Base-by-base conservation (phyloP, 1,140 invertebrate genomes). In the Ditylenchus dipsaci region DNA sequence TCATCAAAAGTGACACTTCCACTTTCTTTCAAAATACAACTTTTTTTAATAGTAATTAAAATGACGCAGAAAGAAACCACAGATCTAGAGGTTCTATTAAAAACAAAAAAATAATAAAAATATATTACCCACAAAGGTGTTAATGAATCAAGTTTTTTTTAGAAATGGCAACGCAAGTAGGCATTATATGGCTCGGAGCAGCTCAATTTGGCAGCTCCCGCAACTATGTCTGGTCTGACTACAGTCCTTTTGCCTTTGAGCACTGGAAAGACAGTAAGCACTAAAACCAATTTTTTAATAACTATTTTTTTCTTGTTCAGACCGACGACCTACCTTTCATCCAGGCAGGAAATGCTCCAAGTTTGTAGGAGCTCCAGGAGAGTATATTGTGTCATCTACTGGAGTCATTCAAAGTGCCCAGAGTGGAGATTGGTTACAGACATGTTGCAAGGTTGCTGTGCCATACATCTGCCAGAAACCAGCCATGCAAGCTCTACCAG, bases 401-500 rank as follows among this genome's bases (percentile, higher is more conserved):
- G 38, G 43, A 47, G 33, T 21, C 17, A 64, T 62, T 27, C 19
- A 27, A 29, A 26, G n/a, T 53, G n/a, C 62, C 21, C 1, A 17
- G 11, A 70, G 17, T 19, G 62, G 43, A 23, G 27, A 68, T 43
- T 68, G 42, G 70, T n/a, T 73, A 27, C 76, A 72, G 45, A 69
- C 58, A 29, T 76, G 75, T 42, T 76, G 75, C 43, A 77, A 77
- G 23, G 61, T 75, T 19, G 30, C 45, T 15, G 69, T 76, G 5
- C 64, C 77, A 13, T 74, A 49, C 56, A 76, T 76, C 43, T 76
- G 75, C 58, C 30, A 47, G 26, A 78, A 78, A 49, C 66, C 76
- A 0, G 63, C 75, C 15, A 11, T 60, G 29, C 15, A 15, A 29
- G n/a, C n/a, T 15, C 17, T 72, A 15, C 71, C 68, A 68, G 49